These are phyloP conservation scores for Parascotia fuliginaria DNA, from an alignment of 2,888 invertebrate species.

Conservation along the genomic window DNA sequence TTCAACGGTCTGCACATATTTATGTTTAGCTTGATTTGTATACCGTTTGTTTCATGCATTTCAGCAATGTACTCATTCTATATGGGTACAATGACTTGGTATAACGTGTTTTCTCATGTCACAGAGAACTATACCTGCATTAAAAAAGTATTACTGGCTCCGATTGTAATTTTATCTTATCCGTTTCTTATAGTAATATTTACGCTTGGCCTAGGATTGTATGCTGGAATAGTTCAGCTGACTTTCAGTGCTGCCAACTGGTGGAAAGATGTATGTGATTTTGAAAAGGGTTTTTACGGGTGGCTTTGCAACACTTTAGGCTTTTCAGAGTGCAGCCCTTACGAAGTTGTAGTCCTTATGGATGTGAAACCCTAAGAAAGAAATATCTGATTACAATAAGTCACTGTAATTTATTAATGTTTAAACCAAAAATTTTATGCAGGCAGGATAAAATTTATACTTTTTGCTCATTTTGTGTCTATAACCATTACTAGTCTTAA, in stretches of 20 bases:
- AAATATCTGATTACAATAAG: not conserved
- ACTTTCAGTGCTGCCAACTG: constrained; percentile 89
- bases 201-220: constrained; percentile 88
- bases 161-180: constrained; percentile 88
- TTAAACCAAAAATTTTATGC: too few species aligned
- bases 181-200: constrained; percentile 89
- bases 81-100: constrained; percentile 91
- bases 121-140: constrained; percentile 88
- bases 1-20: constrained; percentile 88
- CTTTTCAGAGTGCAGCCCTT: constrained; percentile 90
- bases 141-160: constrained; percentile 88
- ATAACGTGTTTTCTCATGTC: constrained; percentile 89
- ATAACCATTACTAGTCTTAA: too few species aligned
- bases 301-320: constrained; percentile 89
- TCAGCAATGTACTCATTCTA: constrained; percentile 90
- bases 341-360: constrained; percentile 89
- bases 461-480: too few species aligned
- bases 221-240: constrained; percentile 88
- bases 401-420: constrained; percentile 9
- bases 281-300: constrained; percentile 92
- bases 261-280: constrained; percentile 89
- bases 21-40: constrained; percentile 87
- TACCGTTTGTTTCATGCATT: constrained; percentile 88
- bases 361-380: constrained; percentile 76
- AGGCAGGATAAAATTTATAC: too few species aligned